Percentiles rank a stretch among this genome's conserved stretches.
phyloP scores from a whole-genome alignment of 2,888 invertebrate species.

The Taphrorychus bicolor region DNA sequence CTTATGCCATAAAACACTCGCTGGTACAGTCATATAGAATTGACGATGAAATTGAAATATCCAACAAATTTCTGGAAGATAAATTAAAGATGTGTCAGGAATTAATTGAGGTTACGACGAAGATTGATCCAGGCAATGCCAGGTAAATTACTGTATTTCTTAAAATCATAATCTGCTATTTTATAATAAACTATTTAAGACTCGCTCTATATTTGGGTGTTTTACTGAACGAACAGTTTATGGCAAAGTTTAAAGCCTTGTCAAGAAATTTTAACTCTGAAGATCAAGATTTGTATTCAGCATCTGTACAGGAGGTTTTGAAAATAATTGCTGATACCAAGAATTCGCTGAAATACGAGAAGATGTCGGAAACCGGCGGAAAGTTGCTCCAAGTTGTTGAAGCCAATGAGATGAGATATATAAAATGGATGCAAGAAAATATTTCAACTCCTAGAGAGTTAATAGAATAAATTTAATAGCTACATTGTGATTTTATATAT shows the following conservation, averaged over 20 bases:
- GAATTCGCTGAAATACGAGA: conserved; percentile 62
- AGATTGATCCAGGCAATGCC: conserved; percentile 72
- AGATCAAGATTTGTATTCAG: conserved; percentile 17
- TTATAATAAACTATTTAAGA: conserved; percentile 29
- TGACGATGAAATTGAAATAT: conserved; percentile 67
- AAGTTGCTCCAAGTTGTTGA: conserved; percentile 63
- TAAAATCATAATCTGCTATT: too few relatives aligned
- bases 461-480: not conserved
- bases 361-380: conserved; percentile 64
- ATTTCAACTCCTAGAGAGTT: not conserved
- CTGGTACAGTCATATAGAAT: conserved; percentile 74
- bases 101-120: conserved; percentile 66
- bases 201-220: conserved; percentile 29
- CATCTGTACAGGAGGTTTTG: conserved; percentile 60
- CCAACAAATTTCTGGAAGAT: conserved; percentile 65
- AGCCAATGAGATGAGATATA: conserved; percentile 37
- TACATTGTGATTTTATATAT: too few relatives aligned
- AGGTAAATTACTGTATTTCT: conserved; percentile 57
- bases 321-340: conserved; percentile 60
- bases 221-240: conserved; percentile 29
- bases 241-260: conserved; percentile 35
- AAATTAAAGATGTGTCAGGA: conserved; percentile 72
- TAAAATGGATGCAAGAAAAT: conserved; percentile 43
- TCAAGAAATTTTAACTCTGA: conserved; percentile 25
- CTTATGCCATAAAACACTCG: conserved; percentile 73